A percentile compares a stretch with the other conserved stretches of the same genome.
phyloP scores from a whole-genome alignment of 2,113 vertebrate species.

The Myiopsitta monachus region DNA sequence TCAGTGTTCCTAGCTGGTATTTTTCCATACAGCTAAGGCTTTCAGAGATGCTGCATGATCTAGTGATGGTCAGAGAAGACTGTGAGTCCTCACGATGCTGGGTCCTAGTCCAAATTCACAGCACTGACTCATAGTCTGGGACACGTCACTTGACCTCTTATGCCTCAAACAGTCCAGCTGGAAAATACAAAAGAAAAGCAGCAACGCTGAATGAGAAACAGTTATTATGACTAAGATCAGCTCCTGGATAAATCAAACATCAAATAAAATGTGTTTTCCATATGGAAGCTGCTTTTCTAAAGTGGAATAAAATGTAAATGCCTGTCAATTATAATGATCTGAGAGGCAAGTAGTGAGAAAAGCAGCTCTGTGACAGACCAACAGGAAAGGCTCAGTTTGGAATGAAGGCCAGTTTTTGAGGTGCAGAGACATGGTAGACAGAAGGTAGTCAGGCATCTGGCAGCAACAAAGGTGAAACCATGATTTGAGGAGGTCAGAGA shows the following conservation, averaged over 20 bases:
- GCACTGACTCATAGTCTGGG: slow-evolving; percentile 46
- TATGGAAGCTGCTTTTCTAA: slow-evolving; percentile 44
- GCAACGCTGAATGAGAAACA: slow-evolving; percentile 12
- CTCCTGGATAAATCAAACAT: slow-evolving; percentile 47
- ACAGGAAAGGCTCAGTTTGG: not conserved
- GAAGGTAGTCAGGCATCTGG: slow-evolving; percentile 36
- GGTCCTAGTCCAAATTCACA: slow-evolving; percentile 40
- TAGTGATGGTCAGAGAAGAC: slow-evolving; percentile 35
- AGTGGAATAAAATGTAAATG: slow-evolving; percentile 47
- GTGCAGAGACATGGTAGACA: not conserved
- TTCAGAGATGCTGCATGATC: slow-evolving; percentile 41
- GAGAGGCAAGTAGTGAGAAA: slow-evolving; percentile 18
- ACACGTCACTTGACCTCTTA: slow-evolving; percentile 48
- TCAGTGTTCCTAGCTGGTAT: not conserved
- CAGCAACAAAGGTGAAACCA: slow-evolving; percentile 44
- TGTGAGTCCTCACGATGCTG: not conserved
- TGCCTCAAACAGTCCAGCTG: slow-evolving; percentile 52
- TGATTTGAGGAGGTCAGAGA: slow-evolving; percentile 50
- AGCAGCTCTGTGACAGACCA: slow-evolving; percentile 6
- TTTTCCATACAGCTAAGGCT: slow-evolving; percentile 35
- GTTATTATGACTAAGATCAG: slow-evolving; percentile 44
- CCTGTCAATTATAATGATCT: slow-evolving; percentile 27
- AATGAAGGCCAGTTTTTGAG: slow-evolving; percentile 25
- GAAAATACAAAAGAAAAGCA: slow-evolving; percentile 53
- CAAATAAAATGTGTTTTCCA: slow-evolving; percentile 62